Evolutionary conservation across 2,797 vertebrate species (phyloP).

Genomic region (Helicolenus hilgendorfi): DNA sequence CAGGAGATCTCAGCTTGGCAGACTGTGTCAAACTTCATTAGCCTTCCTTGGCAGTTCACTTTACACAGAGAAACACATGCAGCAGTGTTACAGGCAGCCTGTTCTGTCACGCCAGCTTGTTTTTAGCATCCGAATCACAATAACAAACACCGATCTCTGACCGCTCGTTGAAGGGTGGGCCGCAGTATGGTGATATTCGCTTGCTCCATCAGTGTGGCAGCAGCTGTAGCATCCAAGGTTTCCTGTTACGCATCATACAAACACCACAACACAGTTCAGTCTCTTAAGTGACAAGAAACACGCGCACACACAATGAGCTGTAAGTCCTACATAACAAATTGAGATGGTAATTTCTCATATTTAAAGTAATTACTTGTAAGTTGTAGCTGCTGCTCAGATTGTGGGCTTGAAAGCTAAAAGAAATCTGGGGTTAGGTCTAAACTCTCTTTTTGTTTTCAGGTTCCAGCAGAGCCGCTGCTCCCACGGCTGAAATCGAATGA

Average conservation of each 20-base stretch:
- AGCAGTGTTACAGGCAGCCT: slow-evolving; percentile 34
- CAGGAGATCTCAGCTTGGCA: slow-evolving; percentile 40
- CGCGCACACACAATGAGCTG: neutral
- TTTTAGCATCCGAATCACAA: slow-evolving; percentile 78
- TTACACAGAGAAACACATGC: slow-evolving; percentile 12
- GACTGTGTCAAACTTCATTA: slow-evolving; percentile 14
- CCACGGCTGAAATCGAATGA: slow-evolving; percentile 93
- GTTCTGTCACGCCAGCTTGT: slow-evolving; percentile 53
- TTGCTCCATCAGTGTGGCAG: slow-evolving; percentile 68
- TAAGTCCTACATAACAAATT: neutral
- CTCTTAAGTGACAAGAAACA: slow-evolving; percentile 29
- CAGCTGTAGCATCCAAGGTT: slow-evolving; percentile 75
- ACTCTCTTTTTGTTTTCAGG: slow-evolving; percentile 78
- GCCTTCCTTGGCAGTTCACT: slow-evolving; percentile 5
- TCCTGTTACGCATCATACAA: slow-evolving; percentile 67
- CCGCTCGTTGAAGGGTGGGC: slow-evolving; percentile 63
- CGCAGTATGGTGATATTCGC: slow-evolving; percentile 33
- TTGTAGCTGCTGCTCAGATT: neutral
- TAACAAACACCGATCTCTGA: slow-evolving; percentile 48
- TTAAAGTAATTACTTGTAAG: neutral
- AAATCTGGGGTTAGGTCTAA: neutral
- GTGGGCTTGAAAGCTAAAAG: neutral
- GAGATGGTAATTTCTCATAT: neutral
- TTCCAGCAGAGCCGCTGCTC: slow-evolving; percentile 92
- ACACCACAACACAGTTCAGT: slow-evolving; percentile 49